Evolutionary conservation across 2,113 vertebrate genomes (phyloP).

Genomic region (Ammospiza caudacuta): DNA sequence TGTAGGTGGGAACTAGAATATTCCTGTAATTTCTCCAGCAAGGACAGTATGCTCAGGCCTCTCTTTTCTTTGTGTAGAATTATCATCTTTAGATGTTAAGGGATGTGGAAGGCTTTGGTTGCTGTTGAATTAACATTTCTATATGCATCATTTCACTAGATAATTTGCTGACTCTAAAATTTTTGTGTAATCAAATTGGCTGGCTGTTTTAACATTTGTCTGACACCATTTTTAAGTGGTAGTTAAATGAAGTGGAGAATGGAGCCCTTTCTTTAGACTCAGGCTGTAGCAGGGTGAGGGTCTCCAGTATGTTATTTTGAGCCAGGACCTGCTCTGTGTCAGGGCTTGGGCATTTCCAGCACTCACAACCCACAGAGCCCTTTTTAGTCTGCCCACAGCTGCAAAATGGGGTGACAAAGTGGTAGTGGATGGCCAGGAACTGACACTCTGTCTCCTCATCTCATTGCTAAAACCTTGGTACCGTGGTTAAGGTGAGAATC

Average conservation of each 20-base stretch:
- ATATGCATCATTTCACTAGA: slow-evolving; percentile 28
- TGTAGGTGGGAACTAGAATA: not conserved
- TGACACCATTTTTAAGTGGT: not conserved
- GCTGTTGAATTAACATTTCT: slow-evolving; percentile 37
- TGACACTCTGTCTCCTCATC: not conserved
- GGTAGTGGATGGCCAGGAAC: not conserved
- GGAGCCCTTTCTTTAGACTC: not conserved
- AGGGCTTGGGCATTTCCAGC: not conserved
- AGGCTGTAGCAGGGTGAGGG: not conserved
- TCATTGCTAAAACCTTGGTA: not conserved
- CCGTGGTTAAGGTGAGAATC: not conserved
- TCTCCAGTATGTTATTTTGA: not conserved
- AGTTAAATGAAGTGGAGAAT: slow-evolving; percentile 10
- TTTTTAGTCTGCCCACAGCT: not conserved
- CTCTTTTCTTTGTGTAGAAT: not conserved
- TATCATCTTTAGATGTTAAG: not conserved
- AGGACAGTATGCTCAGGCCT: not conserved
- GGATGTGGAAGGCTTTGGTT: not conserved
- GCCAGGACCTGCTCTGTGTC: not conserved
- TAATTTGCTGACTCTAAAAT: slow-evolving; percentile 41
- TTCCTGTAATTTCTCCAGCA: not conserved
- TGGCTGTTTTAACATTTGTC: not conserved
- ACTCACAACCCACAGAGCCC: not conserved
- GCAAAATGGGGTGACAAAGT: not conserved
- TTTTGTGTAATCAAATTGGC: slow-evolving; percentile 37